These are phyloP conservation scores for Carettochelys insculpta DNA, from an alignment of 2,113 vertebrate genomes.

Conservation along the genomic window DNA sequence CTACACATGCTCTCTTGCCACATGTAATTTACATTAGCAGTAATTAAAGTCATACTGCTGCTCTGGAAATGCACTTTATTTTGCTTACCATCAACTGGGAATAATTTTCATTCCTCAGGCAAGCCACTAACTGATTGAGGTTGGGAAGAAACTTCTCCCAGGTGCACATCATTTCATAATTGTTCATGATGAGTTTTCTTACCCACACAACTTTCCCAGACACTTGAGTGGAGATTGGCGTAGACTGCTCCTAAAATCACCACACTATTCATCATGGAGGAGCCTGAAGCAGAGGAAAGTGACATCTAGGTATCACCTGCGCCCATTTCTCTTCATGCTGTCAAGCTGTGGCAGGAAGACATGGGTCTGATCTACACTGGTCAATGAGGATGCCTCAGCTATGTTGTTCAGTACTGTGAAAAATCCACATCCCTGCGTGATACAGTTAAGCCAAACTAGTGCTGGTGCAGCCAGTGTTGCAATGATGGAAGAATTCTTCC, in stretches of 20 bases:
- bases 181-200: background rate
- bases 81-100: background rate
- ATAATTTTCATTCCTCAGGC: background rate
- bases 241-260: background rate
- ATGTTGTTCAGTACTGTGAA: background rate
- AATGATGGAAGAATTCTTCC: background rate
- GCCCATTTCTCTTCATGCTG: background rate
- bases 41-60: background rate
- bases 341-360: background rate
- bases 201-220: background rate
- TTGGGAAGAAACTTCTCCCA: background rate
- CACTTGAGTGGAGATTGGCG: background rate
- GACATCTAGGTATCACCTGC: background rate
- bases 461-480: background rate
- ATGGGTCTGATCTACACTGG: background rate
- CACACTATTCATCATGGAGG: background rate
- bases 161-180: background rate
- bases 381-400: too few relatives aligned
- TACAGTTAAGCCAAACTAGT: background rate
- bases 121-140: background rate
- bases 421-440: background rate
- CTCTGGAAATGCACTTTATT: background rate
- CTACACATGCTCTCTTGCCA: background rate
- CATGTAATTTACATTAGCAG: fast-evolving
- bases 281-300: background rate